Evolutionary conservation across 35 echinoderm and acorn worm species (phyloP), one percentile per base, ranked within the genome.

Genomic region (Apostichopus parvimensis): DNA sequence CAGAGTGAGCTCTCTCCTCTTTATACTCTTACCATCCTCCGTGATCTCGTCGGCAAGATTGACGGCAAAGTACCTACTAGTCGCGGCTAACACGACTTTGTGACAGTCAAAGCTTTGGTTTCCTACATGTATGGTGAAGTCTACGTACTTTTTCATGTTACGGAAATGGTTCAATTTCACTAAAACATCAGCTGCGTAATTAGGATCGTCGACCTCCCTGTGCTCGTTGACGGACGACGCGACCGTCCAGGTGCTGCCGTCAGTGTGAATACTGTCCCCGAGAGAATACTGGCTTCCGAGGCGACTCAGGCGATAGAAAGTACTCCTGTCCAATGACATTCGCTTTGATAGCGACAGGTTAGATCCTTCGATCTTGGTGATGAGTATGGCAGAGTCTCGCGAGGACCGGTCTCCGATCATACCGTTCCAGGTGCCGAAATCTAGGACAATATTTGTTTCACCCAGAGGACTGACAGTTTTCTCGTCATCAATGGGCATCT

Each of bases 131-230:
- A 99, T 92, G 8, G 90, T 87, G 73, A 99, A 94, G 89, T 99
- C 97, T 77, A 93, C 94, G 84, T 94, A 96, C 78, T 93, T 96
- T 2, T 94, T 91, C 76, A 92, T 52, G 21, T 88, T 87, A 23
- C 93, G 86, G 78, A 93, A 96, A 56, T 94, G 79, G 34, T 96
- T 92, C 21, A 96, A 73, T 87, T 96, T 95, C n/a, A 79, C 83
- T 1, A 99, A 92, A 15, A 99, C 94, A 20, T 99, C 91, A 34
- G 97, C 97, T 58, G 97, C 97, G 89, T 99, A 99, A 90, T 95
- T 96, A 6, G 97, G 97, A 78, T 99, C 95, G 71, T 95, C 94
- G 4, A 98, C 96, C 75, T 98, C 96, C 82, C 93, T 93, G 68
- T 88, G 89, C 66, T 95, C 96, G 56, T 90, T 91, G 45, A 84